These are phyloP conservation scores for Cichlasoma orientale DNA, from an alignment of 2,797 vertebrate genomes.

Conservation along the genomic window DNA sequence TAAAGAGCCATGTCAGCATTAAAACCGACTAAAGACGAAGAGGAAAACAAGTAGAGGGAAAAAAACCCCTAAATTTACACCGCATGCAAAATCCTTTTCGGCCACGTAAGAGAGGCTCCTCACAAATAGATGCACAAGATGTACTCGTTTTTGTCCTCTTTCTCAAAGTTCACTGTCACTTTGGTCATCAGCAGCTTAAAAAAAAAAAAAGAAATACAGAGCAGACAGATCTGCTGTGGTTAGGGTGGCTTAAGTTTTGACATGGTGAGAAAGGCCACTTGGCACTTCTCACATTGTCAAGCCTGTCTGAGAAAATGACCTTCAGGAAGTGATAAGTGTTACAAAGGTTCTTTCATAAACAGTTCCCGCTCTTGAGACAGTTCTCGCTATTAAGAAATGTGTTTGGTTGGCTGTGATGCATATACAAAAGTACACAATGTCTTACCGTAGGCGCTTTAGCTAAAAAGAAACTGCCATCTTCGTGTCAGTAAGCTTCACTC, in stretches of 20 bases:
- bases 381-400: conserved; percentile 2
- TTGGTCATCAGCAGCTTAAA: not conserved
- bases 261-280: conserved; percentile 4
- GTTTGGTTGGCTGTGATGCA: not conserved
- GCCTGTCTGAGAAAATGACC: conserved; percentile 31
- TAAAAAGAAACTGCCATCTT: not conserved
- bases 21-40: not conserved
- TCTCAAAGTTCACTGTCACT: not conserved
- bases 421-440: not conserved
- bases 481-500: not conserved
- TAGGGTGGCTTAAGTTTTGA: not conserved
- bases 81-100: not conserved
- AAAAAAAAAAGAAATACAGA: not conserved
- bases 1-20: not conserved
- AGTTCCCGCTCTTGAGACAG: not conserved
- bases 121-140: not conserved
- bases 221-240: not conserved
- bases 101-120: not conserved
- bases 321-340: not conserved
- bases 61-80: no score
- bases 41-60: not conserved
- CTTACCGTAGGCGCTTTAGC: not conserved
- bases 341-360: conserved; percentile 30
- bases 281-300: conserved; percentile 5
- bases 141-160: not conserved